Conservation (phyloP, 2,888 invertebrate species). For the Nemotelus pantherinus region DNA sequence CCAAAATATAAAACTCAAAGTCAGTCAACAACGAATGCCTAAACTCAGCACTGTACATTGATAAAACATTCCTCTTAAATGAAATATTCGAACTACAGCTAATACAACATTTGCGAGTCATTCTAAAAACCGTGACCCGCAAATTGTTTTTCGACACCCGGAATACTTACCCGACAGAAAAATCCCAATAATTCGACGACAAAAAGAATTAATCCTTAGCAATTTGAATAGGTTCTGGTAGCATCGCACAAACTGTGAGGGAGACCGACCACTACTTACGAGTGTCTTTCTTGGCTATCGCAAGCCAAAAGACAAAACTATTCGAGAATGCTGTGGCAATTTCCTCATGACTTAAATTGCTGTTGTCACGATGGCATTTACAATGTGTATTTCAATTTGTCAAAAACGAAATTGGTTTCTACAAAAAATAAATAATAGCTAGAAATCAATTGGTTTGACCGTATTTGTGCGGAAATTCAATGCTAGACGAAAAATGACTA, state of each 20-base stretch:
- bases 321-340: not conserved
- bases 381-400: slow-evolving; percentile 9
- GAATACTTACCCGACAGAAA: slow-evolving; percentile 27
- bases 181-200: slow-evolving; percentile 32
- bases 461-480: not conserved
- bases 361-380: slow-evolving; percentile 13
- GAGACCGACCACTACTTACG: slow-evolving; percentile 1
- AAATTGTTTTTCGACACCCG: slow-evolving; percentile 29
- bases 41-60: no score
- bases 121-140: not conserved
- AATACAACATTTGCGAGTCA: no score
- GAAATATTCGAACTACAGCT: no score
- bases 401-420: not conserved
- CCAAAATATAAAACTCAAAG: no score
- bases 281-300: not conserved
- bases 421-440: not conserved
- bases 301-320: slow-evolving; percentile 7
- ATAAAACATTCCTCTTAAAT: no score
- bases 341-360: slow-evolving; percentile 21
- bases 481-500: not conserved
- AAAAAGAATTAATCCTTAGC: slow-evolving; percentile 17
- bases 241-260: slow-evolving; percentile 6
- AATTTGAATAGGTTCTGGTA: slow-evolving; percentile 10
- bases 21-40: no score
- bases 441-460: not conserved